Conservation (phyloP, 2,888 invertebrate species). For the Agonopterix subpropinquella region DNA sequence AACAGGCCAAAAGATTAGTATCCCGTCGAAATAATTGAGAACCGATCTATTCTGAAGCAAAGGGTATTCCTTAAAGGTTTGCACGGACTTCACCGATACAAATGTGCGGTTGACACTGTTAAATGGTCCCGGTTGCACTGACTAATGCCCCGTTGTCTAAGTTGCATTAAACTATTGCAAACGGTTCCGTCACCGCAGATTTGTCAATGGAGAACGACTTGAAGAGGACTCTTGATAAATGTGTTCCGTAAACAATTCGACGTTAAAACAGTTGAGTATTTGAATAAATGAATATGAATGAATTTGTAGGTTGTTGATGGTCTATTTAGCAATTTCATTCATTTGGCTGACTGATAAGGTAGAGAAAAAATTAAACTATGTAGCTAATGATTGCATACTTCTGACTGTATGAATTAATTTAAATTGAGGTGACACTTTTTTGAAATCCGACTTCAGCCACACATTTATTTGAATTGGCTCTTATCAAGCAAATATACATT, state of each 20-base stretch:
- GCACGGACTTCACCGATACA: conserved; percentile 34
- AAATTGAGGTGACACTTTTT: too few relatives aligned
- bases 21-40: conserved; percentile 5
- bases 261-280: too few relatives aligned
- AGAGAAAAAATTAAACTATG: too few relatives aligned
- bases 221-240: conserved; percentile 40
- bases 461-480: too few relatives aligned
- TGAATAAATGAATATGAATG: neutral
- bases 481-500: too few relatives aligned
- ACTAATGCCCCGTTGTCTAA: conserved; percentile 57
- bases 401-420: too few relatives aligned
- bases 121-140: conserved; percentile 59
- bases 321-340: too few relatives aligned
- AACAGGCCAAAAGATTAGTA: neutral
- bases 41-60: conserved; percentile 6
- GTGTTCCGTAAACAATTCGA: conserved; percentile 36
- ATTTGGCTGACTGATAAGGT: too few relatives aligned
- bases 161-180: conserved; percentile 63
- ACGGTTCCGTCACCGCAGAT: conserved; percentile 52
- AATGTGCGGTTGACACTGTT: conserved; percentile 70
- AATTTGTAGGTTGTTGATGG: too few relatives aligned
- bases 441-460: too few relatives aligned
- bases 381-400: too few relatives aligned
- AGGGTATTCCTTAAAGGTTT: conserved; percentile 16
- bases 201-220: conserved; percentile 48